Evolutionary conservation across 2,888 invertebrate species (phyloP), one percentile per base, ranked within the genome.

Genomic region (Leptura quadrifasciata): DNA sequence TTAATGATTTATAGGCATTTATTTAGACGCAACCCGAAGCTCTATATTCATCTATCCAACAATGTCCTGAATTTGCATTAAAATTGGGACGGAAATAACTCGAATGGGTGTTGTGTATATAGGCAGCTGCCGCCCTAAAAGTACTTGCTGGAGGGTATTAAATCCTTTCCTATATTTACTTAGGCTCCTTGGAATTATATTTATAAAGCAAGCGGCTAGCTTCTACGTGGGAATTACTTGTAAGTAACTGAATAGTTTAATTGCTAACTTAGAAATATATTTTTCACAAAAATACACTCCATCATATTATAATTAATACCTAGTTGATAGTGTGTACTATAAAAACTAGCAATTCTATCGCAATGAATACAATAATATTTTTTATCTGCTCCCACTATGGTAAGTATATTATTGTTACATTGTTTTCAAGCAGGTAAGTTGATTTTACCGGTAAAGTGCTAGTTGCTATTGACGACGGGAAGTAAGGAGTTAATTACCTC

Each of bases 1-100:
- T 61, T 61, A 61, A 61, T 61, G 31, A 61, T 61, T 31, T 61
- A 17, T 17, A 31, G 24, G 17, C n/a, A 31, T 27, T 61, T 31
- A 60, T 60, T 27, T 61, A 31, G 31, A 31, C 27, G 8, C 60
- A 61, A 17, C 31, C 6, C 31, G 10, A 31, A 27, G 5, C 5
- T 15, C 1, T 47, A 47, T 47, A 12, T 47, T 17, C 12, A n/a
- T n/a, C 47, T 47, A 58, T n/a, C 58, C 15, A 57, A 27, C 60
- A 61, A 61, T 18, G 31, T 27, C 31, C 31, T 31, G 18, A 61
- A 31, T 61, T 27, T 61, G 27, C 8, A 31, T n/a, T 17, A 17
- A 27, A n/a, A 31, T 17, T 31, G 17, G 20, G 57, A 21, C 0
- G 20, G 21, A n/a, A 31, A 27, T 24, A 4, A 58, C 15, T 24